These are phyloP conservation scores for Pilophorus perplexus DNA, from an alignment of 2,888 invertebrate species.

Conservation along the genomic window DNA sequence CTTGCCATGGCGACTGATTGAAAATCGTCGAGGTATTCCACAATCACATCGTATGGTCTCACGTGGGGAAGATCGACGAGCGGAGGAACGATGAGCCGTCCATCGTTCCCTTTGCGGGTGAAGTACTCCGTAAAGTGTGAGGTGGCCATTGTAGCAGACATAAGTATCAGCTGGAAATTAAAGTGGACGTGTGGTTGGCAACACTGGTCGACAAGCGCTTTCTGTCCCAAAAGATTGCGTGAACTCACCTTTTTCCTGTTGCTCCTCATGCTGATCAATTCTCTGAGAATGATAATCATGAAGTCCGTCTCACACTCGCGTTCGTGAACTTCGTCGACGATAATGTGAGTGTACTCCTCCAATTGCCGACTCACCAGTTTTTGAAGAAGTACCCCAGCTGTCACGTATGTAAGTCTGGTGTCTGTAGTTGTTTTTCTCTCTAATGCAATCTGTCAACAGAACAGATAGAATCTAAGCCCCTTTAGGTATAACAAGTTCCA, in stretches of 20 bases:
- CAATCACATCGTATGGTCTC: too few species aligned
- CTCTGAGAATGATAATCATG: constrained; percentile 75
- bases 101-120: too few species aligned
- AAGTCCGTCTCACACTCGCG: constrained; percentile 91
- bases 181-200: too few species aligned
- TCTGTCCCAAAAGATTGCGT: too few species aligned
- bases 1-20: too few species aligned
- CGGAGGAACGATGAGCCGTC: too few species aligned
- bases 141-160: constrained; percentile 91
- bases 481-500: too few species aligned
- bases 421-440: constrained; percentile 62
- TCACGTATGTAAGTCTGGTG: constrained; percentile 79
- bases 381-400: constrained; percentile 84
- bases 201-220: too few species aligned
- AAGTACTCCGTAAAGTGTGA: constrained; percentile 71
- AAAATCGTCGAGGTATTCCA: too few species aligned
- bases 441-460: constrained; percentile 64
- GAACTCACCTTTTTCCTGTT: constrained; percentile 42
- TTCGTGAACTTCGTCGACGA: constrained; percentile 93
- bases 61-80: too few species aligned
- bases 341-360: constrained; percentile 79
- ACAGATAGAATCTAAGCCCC: too few species aligned
- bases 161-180: constrained; percentile 73
- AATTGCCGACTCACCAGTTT: constrained; percentile 66
- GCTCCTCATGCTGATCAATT: constrained; percentile 54